Conservation (phyloP, 2,888 invertebrate species). For the Psylliodes chrysocephalus region DNA sequence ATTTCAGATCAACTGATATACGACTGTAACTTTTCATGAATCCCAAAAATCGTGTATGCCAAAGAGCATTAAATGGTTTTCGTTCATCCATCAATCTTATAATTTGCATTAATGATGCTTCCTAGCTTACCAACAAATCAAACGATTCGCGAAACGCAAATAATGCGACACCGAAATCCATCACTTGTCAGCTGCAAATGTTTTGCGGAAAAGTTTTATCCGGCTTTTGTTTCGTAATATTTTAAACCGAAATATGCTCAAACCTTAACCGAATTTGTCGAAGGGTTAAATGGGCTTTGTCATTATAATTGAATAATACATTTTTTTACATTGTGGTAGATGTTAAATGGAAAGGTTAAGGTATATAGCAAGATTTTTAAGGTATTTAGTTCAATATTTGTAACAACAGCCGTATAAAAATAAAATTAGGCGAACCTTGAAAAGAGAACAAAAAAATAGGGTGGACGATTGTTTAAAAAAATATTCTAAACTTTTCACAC, state of each 20-base stretch:
- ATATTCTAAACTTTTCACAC: too few relatives aligned
- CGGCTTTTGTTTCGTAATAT: conserved; percentile 2
- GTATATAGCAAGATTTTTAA: too few relatives aligned
- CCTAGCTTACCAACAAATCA: conserved; percentile 33
- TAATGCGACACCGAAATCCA: conserved; percentile 11
- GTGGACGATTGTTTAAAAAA: too few relatives aligned
- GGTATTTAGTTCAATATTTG: too few relatives aligned
- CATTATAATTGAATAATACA: too few relatives aligned
- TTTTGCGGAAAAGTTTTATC: conserved; percentile 7
- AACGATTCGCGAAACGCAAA: conserved; percentile 5
- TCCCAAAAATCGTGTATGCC: conserved; percentile 29
- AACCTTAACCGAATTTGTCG: background rate
- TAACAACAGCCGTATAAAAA: too few relatives aligned
- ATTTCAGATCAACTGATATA: conserved; percentile 39
- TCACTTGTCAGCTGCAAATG: conserved; percentile 23
- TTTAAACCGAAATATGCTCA: background rate
- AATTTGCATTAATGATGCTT: conserved; percentile 38
- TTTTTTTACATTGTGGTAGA: too few relatives aligned
- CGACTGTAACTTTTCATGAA: conserved; percentile 37
- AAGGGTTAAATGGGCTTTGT: background rate
- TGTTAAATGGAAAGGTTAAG: too few relatives aligned
- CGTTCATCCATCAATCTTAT: conserved; percentile 32
- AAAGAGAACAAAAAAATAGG: too few relatives aligned
- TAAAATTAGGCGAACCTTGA: too few relatives aligned
- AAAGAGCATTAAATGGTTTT: conserved; percentile 32